Conservation (phyloP, 2,797 vertebrate species). For the Pseudocheirus occidentalis region DNA sequence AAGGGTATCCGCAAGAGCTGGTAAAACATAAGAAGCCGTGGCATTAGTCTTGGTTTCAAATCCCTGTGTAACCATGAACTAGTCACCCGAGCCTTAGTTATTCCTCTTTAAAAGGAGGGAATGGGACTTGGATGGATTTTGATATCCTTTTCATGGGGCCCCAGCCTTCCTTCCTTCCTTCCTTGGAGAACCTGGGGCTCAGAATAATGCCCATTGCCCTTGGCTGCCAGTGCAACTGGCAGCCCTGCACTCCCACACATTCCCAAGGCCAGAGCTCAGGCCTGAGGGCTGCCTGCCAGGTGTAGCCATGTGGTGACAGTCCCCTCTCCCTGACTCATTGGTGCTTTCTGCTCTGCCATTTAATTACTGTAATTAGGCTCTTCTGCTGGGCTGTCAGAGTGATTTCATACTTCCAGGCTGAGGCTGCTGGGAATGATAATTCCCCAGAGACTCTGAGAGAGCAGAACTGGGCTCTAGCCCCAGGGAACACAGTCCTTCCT, state of each 20-base stretch:
- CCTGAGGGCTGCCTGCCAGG: constrained; percentile 56
- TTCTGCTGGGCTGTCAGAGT: constrained; percentile 54
- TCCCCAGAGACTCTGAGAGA: constrained; percentile 39
- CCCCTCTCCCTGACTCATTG: constrained; percentile 68
- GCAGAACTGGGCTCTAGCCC: constrained; percentile 33
- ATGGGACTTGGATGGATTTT: neutral
- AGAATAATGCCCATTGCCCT: neutral
- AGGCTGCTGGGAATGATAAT: constrained; percentile 18
- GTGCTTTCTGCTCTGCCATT: constrained; percentile 69
- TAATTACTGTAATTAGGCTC: constrained; percentile 76
- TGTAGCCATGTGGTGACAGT: constrained; percentile 15
- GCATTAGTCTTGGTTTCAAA: neutral
- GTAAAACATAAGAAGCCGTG: neutral
- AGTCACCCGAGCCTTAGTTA: neutral
- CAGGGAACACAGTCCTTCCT: neutral
- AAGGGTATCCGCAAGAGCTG: neutral
- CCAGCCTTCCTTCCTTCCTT: neutral
- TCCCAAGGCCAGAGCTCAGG: constrained; percentile 35
- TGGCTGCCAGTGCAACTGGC: neutral
- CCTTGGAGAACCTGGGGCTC: neutral
- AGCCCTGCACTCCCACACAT: neutral
- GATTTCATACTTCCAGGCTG: constrained; percentile 67
- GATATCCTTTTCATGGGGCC: neutral
- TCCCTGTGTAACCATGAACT: neutral
- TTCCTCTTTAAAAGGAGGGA: neutral